phyloP scores from a whole-genome alignment of 2,797 vertebrate species.

The Onychomys arenicola region DNA sequence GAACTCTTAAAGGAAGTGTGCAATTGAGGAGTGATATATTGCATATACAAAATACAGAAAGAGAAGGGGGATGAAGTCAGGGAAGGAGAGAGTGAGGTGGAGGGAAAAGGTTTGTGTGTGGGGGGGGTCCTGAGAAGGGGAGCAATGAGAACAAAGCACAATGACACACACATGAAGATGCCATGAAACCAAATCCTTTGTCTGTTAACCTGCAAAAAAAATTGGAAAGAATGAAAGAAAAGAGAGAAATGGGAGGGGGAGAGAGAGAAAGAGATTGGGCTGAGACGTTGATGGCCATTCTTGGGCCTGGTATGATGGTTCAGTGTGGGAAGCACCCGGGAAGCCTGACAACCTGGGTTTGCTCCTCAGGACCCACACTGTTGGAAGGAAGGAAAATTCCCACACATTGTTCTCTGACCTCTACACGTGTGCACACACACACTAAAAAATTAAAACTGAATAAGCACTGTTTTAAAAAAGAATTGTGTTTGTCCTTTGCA shows the following conservation, averaged over 20 bases:
- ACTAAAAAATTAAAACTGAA: not conserved
- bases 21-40: not conserved
- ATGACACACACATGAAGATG: no score
- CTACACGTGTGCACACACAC: not conserved
- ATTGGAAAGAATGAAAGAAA: not conserved
- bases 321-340: not conserved
- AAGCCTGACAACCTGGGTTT: no score
- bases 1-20: not conserved
- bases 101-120: not conserved
- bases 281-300: not conserved
- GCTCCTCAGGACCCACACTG: not conserved
- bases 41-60: not conserved
- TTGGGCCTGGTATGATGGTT: not conserved
- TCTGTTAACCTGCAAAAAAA: no score
- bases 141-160: not conserved
- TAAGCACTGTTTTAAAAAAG: not conserved
- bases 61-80: not conserved
- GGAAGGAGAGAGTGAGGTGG: no score
- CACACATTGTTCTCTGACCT: not conserved
- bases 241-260: not conserved
- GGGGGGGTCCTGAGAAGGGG: accelerated
- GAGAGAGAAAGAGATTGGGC: no score
- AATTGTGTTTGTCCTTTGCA: not conserved
- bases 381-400: not conserved
- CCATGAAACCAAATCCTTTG: not conserved